phyloP scores from a whole-genome alignment of 2,797 vertebrate species.

The Clangula hyemalis region DNA sequence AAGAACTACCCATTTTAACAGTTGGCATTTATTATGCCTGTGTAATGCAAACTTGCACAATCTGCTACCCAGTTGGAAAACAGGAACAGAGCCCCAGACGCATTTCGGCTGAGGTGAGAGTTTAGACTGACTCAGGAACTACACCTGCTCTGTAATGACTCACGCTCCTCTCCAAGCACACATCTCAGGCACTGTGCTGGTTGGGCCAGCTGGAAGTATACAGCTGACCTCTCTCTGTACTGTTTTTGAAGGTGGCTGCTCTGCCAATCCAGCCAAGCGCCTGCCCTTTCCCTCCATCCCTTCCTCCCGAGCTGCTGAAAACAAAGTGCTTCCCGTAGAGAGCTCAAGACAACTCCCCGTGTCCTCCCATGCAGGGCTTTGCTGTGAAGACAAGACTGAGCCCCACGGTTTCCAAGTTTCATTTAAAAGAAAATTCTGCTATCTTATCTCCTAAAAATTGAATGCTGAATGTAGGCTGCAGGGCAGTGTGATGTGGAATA shows the following conservation, averaged over 20 bases:
- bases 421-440: not conserved
- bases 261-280: not conserved
- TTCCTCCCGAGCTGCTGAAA: not conserved
- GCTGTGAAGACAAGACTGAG: not conserved
- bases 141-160: not conserved
- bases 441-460: not conserved
- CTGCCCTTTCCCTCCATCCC: not conserved
- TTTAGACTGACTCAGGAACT: not conserved
- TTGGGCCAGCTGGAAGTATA: not conserved
- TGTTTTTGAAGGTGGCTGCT: accelerated
- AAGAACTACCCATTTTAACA: not conserved
- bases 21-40: not conserved
- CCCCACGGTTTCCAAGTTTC: not conserved
- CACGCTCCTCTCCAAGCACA: not conserved
- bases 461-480: not conserved
- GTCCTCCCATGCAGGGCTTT: accelerated
- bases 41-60: not conserved
- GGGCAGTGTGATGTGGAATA: not conserved
- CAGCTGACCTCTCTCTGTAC: not conserved
- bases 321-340: accelerated
- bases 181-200: accelerated
- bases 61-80: not conserved
- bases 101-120: not conserved
- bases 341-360: not conserved
- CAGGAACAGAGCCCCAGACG: not conserved